A percentile compares a stretch with the other conserved stretches of the same genome.
Conservation (phyloP, 2,113 vertebrate species). For the Otolemur garnettii region DNA sequence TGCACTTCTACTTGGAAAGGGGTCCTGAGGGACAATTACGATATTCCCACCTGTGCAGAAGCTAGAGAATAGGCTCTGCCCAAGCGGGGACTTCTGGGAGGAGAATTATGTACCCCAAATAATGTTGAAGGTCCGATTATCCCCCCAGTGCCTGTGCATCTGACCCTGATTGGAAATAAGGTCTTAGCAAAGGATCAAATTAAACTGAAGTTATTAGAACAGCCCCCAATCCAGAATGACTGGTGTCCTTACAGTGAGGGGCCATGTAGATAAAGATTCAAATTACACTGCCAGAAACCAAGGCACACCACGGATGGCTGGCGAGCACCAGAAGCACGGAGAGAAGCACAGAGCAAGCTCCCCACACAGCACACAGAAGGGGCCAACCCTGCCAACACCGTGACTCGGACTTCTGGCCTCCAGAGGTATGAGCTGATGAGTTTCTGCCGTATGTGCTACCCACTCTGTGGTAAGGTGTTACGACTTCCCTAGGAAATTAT, state of each 20-base stretch:
- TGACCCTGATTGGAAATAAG: background rate
- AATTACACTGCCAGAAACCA: background rate
- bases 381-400: background rate
- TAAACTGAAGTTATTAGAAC: background rate
- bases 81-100: rapidly evolving
- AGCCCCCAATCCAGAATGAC: background rate
- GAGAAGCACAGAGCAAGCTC: background rate
- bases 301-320: background rate
- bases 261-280: background rate
- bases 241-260: background rate
- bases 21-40: rapidly evolving
- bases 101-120: background rate
- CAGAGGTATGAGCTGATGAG: background rate
- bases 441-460: background rate
- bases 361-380: background rate
- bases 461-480: background rate
- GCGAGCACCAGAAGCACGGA: background rate
- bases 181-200: background rate
- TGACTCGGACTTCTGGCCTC: background rate
- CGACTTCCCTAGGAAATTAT: background rate
- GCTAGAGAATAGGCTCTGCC: background rate
- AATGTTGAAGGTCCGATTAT: background rate
- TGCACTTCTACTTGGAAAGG: background rate
- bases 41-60: background rate
- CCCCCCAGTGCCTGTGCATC: no score